Conservation (phyloP, 2,797 vertebrate species). For the Rhinatrema bivittatum region DNA sequence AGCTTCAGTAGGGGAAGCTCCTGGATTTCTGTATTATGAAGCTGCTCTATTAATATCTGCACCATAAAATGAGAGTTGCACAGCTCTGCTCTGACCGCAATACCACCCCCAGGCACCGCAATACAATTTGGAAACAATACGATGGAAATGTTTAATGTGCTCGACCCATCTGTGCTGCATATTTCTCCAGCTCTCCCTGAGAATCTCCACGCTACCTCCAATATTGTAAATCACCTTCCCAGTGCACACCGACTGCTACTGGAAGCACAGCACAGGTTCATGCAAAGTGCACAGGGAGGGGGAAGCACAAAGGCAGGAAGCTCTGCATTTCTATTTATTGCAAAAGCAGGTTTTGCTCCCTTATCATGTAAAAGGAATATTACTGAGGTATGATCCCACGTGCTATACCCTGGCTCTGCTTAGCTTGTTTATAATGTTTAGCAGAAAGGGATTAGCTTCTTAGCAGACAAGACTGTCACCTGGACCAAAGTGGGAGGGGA, state of each 20-base stretch:
- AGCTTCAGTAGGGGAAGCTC: constrained; percentile 35
- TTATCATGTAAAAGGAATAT: too few species aligned
- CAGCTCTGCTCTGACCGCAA: constrained; percentile 57
- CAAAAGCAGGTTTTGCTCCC: too few species aligned
- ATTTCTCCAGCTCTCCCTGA: constrained; percentile 79
- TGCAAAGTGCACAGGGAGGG: constrained; percentile 71
- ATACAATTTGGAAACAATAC: constrained; percentile 77
- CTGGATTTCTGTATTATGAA: constrained; percentile 37
- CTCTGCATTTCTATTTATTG: constrained; percentile 22
- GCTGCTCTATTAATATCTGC: constrained; percentile 50
- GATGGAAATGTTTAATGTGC: constrained; percentile 91
- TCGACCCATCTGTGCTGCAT: constrained; percentile 82
- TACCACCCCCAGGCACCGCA: constrained; percentile 74
- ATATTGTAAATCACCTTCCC: constrained; percentile 83
- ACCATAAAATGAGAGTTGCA: constrained; percentile 37
- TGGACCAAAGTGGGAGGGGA: too few species aligned
- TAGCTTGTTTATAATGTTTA: too few species aligned
- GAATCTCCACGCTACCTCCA: constrained; percentile 90
- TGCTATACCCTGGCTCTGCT: too few species aligned
- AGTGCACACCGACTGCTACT: constrained; percentile 70
- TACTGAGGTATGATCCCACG: too few species aligned
- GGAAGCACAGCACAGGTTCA: constrained; percentile 78
- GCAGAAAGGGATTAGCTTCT: too few species aligned
- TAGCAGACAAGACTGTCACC: too few species aligned
- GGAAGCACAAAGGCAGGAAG: constrained; percentile 5